Conservation (phyloP, 2,888 invertebrate species). For the Drosophila infuscata region DNA sequence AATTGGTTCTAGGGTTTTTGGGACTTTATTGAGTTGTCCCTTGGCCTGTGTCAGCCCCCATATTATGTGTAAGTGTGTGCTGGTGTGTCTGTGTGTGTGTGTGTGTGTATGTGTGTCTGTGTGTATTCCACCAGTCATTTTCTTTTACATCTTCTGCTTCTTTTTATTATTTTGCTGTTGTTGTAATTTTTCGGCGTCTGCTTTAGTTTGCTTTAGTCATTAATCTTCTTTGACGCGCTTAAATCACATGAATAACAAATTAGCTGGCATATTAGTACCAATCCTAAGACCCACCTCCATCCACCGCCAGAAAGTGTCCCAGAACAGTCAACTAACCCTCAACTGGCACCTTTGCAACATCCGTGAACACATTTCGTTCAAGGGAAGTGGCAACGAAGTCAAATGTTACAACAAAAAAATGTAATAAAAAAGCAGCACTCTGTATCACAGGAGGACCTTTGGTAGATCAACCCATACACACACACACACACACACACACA, state of each 20-base stretch:
- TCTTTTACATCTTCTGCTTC: constrained; percentile 25
- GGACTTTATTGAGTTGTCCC: constrained; percentile 55
- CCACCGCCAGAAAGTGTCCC: constrained; percentile 31
- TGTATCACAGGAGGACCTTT: constrained; percentile 19
- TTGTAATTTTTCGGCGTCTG: constrained; percentile 37
- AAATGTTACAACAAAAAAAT: constrained; percentile 37
- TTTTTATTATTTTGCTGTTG: constrained; percentile 1
- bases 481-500: neutral
- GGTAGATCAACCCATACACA: neutral
- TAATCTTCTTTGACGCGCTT: constrained; percentile 83
- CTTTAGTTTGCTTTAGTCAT: constrained; percentile 72
- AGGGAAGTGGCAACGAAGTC: constrained; percentile 33
- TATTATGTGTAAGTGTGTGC: constrained; percentile 9
- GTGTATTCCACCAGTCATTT: constrained; percentile 32
- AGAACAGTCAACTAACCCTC: constrained; percentile 17
- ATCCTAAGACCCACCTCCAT: neutral
- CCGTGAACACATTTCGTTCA: neutral
- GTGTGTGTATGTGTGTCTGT: constrained; percentile 16
- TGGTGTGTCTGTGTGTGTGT: constrained; percentile 3
- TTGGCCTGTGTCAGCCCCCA: constrained; percentile 23
- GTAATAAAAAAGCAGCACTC: constrained; percentile 41
- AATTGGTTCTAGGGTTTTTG: constrained; percentile 28
- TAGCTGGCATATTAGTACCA: constrained; percentile 77
- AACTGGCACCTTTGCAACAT: constrained; percentile 1
- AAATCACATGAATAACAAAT: constrained; percentile 83